A percentile compares a stretch with the other conserved stretches of the same genome.
These are phyloP conservation scores for Nyctalus aviator DNA, from an alignment of 2,797 vertebrate genomes.

Conservation along the genomic window DNA sequence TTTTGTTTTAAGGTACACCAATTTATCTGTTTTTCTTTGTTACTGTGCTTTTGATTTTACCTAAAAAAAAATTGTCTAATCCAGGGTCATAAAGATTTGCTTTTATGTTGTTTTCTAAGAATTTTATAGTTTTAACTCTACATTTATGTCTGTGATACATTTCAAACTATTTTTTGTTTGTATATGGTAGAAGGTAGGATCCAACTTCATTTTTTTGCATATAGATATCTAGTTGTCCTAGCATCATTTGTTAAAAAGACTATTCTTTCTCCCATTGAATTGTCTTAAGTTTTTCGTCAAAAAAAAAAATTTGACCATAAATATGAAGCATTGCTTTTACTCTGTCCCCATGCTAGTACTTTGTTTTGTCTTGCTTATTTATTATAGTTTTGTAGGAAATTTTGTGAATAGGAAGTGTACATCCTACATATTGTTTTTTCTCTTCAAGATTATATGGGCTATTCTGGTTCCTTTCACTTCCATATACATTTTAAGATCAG, in stretches of 20 bases:
- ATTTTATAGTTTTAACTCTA: neutral
- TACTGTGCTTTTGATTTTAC: neutral
- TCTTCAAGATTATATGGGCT: neutral
- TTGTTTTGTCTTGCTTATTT: neutral
- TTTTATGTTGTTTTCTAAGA: neutral
- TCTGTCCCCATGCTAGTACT: neutral
- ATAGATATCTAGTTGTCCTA: neutral
- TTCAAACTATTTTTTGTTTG: neutral
- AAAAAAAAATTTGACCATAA: slow-evolving; percentile 19
- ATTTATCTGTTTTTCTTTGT: neutral
- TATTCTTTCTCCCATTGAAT: neutral
- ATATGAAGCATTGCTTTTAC: neutral
- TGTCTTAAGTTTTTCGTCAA: neutral
- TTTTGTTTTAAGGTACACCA: neutral
- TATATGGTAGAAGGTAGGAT: neutral
- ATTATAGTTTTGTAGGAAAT: neutral
- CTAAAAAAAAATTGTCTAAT: neutral
- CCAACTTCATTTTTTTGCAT: neutral
- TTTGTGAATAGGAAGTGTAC: neutral
- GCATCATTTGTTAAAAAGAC: neutral
- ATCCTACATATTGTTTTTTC: neutral
- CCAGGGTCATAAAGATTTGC: neutral
- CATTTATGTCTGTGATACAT: neutral
- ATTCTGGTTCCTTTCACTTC: neutral
- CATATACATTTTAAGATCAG: slow-evolving; percentile 11